Conservation (phyloP, 2,113 vertebrate genomes). For the Phrynocephalus versicolor region DNA sequence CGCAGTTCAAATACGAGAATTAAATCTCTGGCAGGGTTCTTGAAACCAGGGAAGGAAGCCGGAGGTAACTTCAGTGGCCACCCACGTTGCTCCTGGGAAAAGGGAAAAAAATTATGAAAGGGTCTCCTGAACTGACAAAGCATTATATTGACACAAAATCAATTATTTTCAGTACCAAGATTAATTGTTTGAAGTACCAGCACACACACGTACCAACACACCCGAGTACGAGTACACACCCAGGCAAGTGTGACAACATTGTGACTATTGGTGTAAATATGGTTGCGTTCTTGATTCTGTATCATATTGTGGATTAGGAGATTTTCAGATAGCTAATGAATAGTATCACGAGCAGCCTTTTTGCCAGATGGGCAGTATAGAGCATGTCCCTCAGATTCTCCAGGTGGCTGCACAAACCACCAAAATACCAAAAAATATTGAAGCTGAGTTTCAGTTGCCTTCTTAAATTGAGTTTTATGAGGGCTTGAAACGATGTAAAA, state of each 20-base stretch:
- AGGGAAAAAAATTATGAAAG: neutral
- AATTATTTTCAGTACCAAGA: neutral
- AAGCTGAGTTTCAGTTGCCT: too few species aligned
- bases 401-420: too few species aligned
- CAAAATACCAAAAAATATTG: too few species aligned
- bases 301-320: neutral
- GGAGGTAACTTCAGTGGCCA: neutral
- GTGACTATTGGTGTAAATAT: neutral
- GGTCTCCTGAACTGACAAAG: neutral
- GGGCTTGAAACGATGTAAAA: too few species aligned
- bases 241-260: neutral
- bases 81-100: neutral
- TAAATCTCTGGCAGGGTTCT: neutral
- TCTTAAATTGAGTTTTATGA: too few species aligned
- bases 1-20: conserved; percentile 32
- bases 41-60: neutral
- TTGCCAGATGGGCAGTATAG: too few species aligned
- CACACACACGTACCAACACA: neutral
- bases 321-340: neutral
- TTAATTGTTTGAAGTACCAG: neutral
- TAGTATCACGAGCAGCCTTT: neutral
- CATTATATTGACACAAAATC: neutral
- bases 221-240: neutral
- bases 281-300: neutral
- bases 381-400: too few species aligned